Base-by-base conservation (phyloP, 2,113 vertebrate species). In the Ranitomeya variabilis region DNA sequence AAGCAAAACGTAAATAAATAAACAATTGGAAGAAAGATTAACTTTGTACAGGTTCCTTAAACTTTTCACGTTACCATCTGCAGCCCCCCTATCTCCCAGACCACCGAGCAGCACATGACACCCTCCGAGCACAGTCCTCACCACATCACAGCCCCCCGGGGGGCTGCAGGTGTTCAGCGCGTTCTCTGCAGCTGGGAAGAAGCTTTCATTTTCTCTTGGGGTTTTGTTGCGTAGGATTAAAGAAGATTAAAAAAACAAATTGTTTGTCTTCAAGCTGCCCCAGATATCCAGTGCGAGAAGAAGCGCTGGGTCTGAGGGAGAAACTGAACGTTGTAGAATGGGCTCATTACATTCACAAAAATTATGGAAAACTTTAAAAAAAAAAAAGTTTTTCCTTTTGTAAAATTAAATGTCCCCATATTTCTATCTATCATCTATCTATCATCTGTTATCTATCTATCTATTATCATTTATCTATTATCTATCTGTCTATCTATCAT, bases 121-220 rank as follows among this genome's bases (percentile, higher is more conserved):
- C 31, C 76, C 85, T 26, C 45, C 76, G 52, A 64, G 54, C 59
- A 64, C 74, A 79, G 76, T 14, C 18, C 11, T 19, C 19, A 45
- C 85, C 85, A 86, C 85, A 86, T 86, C 85, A 86, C 78, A 37
- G 31, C 21, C 18, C 76, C 85, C n/a, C 85, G 26, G 26, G 26
- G 45, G 51, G 45, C 31, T 86, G 85, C 85, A 86, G 85, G 85
- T 86, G 85, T 66, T 23, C 59, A 54, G 73, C 59, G 9, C 18
- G 5, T 59, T 51, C 23, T 19, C 10, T 16, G 52, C 18, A 21
- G 14, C 12, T 79, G 59, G 55, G n/a, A 52, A 18, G 11, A 37
- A 2, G 23, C 37, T 21, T 69, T 86, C 18, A 64, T 21, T 26
- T 16, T 26, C 13, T 52, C 19, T 66, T 6, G 19, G 31, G 55